Evolutionary conservation across 2,797 vertebrate species (phyloP).

Genomic region (Neosilurus hyrtlii): DNA sequence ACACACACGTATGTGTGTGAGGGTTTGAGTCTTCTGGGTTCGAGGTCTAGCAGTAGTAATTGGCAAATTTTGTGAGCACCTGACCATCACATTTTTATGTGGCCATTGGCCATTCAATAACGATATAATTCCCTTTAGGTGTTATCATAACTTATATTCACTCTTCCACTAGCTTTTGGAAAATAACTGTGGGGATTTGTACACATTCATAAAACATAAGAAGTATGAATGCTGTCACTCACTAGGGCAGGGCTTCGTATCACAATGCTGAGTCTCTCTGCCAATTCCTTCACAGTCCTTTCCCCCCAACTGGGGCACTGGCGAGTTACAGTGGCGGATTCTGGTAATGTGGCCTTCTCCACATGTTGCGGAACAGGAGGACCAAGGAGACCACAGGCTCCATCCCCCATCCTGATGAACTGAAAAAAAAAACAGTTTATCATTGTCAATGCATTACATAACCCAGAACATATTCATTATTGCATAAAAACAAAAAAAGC

Average conservation of each 20-base stretch:
- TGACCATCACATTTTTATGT: neutral
- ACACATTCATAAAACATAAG: neutral
- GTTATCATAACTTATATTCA: no score
- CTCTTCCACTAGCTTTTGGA: neutral
- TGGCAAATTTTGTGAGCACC: neutral
- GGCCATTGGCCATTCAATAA: no score
- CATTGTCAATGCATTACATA: neutral
- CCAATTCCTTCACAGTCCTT: constrained; percentile 79
- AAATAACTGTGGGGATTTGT: neutral
- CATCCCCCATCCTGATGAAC: constrained; percentile 87
- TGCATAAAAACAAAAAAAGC: neutral
- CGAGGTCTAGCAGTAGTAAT: neutral
- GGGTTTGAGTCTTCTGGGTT: neutral
- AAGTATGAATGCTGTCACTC: constrained; percentile 46
- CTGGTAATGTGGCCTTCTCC: constrained; percentile 84
- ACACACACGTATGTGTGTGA: neutral
- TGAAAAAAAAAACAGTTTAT: constrained; percentile 53
- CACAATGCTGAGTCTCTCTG: constrained; percentile 76
- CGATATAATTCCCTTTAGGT: no score
- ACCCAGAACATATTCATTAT: neutral
- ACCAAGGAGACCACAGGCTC: constrained; percentile 98
- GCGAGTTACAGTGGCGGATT: constrained; percentile 91
- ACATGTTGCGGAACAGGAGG: constrained; percentile 88
- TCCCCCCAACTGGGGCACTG: constrained; percentile 84
- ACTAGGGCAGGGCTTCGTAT: constrained; percentile 58